Percentiles rank a stretch among this genome's conserved stretches.
Conservation (phyloP, 2,113 vertebrate species). For the Heptranchias perlo region DNA sequence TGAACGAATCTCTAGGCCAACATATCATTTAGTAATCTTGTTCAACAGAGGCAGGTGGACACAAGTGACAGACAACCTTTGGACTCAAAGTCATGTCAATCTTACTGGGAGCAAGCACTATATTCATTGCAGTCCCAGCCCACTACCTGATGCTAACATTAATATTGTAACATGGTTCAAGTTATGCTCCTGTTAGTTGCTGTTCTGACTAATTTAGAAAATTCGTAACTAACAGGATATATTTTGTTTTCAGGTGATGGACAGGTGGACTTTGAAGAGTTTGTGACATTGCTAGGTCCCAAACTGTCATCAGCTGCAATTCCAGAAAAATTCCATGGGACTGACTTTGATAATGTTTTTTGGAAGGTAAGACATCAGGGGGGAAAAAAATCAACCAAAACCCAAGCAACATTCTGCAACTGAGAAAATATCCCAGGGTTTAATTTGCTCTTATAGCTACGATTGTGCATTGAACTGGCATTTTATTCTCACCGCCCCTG, state of each 20-base stretch:
- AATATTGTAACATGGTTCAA: neutral
- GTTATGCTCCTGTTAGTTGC: neutral
- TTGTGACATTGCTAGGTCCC: slow-evolving; percentile 89
- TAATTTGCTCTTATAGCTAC: neutral
- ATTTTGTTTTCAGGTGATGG: slow-evolving; percentile 69
- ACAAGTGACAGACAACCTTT: neutral
- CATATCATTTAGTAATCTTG: neutral
- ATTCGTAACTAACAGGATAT: neutral
- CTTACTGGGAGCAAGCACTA: neutral
- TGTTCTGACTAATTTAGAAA: neutral
- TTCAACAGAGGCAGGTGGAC: neutral
- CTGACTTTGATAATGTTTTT: slow-evolving; percentile 92
- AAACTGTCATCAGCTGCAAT: slow-evolving; percentile 87
- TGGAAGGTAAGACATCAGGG: slow-evolving; percentile 78
- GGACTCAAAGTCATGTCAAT: neutral
- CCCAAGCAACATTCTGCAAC: neutral
- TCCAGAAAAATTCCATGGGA: slow-evolving; percentile 89
- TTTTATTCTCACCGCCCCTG: neutral
- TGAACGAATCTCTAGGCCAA: neutral
- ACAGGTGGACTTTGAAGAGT: slow-evolving; percentile 97
- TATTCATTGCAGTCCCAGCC: neutral
- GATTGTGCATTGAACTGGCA: neutral
- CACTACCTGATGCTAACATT: neutral
- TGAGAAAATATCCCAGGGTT: neutral
- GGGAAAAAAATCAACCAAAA: neutral